phyloP scores from a whole-genome alignment of 1,140 invertebrate genomes.

The Bombus superbus region DNA sequence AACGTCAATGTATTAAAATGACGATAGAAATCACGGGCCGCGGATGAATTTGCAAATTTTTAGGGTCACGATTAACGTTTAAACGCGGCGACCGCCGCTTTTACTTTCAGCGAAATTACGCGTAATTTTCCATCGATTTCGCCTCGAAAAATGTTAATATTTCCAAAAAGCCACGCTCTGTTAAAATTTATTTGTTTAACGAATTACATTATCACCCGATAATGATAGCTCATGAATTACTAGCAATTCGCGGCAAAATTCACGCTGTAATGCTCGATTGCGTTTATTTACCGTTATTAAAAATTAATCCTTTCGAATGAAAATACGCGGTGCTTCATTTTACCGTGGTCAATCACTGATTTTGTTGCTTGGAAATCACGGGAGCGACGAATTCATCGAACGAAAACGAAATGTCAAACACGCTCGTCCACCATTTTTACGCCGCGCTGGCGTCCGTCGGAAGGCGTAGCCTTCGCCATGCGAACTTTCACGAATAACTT shows the following conservation, averaged over 20 bases:
- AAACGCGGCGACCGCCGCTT: slow-evolving; percentile 13
- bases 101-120: slow-evolving; percentile 27
- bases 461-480: slow-evolving; percentile 28
- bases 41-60: slow-evolving; percentile 37
- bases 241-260: background rate
- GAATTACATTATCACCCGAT: slow-evolving; percentile 21
- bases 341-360: background rate
- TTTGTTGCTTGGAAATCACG: background rate
- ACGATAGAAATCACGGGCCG: slow-evolving; percentile 4
- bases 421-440: slow-evolving; percentile 62
- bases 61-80: slow-evolving; percentile 45
- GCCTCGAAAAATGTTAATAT: slow-evolving; percentile 48
- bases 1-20: background rate
- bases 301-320: background rate
- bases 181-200: slow-evolving; percentile 41
- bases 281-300: slow-evolving; percentile 1
- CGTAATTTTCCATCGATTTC: slow-evolving; percentile 36
- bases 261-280: background rate
- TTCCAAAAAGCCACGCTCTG: background rate
- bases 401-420: background rate
- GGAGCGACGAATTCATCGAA: background rate
- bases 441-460: slow-evolving; percentile 59
- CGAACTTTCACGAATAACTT: background rate
- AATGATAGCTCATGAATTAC: slow-evolving; percentile 37
- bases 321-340: background rate